Evolutionary conservation across 2,888 invertebrate genomes (phyloP), one percentile per base, ranked within the genome.

Genomic region (Priocnemis perturbator): DNA sequence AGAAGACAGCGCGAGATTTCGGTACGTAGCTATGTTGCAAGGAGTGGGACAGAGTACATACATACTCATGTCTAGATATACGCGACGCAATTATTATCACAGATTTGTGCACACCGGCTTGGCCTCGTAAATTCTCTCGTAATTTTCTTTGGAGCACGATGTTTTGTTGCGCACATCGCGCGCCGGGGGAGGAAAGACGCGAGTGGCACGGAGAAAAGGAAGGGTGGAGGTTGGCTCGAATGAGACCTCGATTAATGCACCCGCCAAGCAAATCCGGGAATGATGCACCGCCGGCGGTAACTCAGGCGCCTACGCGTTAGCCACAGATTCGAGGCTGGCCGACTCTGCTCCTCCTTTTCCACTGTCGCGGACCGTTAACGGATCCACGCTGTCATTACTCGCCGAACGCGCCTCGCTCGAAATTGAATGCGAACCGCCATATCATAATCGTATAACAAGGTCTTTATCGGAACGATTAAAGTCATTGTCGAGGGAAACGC

Each of bases 91-190:
- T 68, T 68, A 73, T 73, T 73, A 68, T 14, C 64, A 59, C 50
- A 62, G 67, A 72, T 73, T 72, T 68, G 72, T 67, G 67, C 45
- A 9, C 45, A 9, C 45, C 55, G 60, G 11, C 58, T 48, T 50
- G 52, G 56, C 67, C 67, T 72, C 72, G 64, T 73, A 72, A 73
- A 73, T 73, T 64, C 61, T 30, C 58, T n/a, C 52, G 20, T 17
- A 19, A 53, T 61, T 59, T 62, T 55, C 72, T 64, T 61, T 11
- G 64, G 58, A 55, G 58, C 60, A 56, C 23, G 23, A 37, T 37
- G 11, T 37, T 37, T 21, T 7, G 37, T 5, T 44, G 67, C 50
- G 21, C 26, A 21, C 55, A 55, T 20, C 30, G 23, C 4, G 5
- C 52, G 15, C 17, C 17, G 17, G 50, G 17, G 50, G 37, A 37